Conservation (phyloP, 2,113 vertebrate species). For the Hucho hucho region DNA sequence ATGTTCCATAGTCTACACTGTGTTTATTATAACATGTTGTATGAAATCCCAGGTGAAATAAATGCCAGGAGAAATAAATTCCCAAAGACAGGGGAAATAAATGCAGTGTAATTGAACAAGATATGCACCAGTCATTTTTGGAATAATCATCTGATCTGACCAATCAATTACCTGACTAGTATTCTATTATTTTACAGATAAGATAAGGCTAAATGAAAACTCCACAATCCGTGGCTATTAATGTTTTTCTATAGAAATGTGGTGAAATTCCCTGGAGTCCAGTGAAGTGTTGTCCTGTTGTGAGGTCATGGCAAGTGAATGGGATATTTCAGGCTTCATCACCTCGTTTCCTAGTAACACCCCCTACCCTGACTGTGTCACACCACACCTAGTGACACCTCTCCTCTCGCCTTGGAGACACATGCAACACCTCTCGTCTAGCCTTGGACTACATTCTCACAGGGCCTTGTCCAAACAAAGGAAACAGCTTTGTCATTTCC, state of each 20-base stretch:
- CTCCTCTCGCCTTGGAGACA: slow-evolving; percentile 31
- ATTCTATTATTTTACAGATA: no score
- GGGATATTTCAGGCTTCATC: slow-evolving; percentile 53
- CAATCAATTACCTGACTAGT: not conserved
- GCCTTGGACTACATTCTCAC: slow-evolving; percentile 26
- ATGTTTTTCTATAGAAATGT: not conserved
- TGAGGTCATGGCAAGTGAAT: slow-evolving; percentile 52
- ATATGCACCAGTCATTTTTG: not conserved
- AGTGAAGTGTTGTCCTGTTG: not conserved
- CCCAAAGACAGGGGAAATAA: slow-evolving; percentile 38
- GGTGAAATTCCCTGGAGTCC: not conserved
- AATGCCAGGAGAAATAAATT: slow-evolving; percentile 3
- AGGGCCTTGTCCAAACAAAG: slow-evolving; percentile 50
- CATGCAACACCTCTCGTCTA: slow-evolving; percentile 38
- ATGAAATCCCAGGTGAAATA: slow-evolving; percentile 51
- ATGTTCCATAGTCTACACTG: slow-evolving; percentile 41
- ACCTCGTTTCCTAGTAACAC: slow-evolving; percentile 55
- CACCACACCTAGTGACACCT: slow-evolving; percentile 60
- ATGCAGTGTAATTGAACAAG: slow-evolving; percentile 10
- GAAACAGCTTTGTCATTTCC: slow-evolving; percentile 49
- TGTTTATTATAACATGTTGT: slow-evolving; percentile 59
- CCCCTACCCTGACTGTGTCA: slow-evolving; percentile 52
- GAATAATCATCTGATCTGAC: not conserved
- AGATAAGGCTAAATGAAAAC: no score
- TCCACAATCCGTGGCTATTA: no score